These are phyloP conservation scores for Oreochromis grahami DNA, from an alignment of 2,797 vertebrate genomes.

Conservation along the genomic window DNA sequence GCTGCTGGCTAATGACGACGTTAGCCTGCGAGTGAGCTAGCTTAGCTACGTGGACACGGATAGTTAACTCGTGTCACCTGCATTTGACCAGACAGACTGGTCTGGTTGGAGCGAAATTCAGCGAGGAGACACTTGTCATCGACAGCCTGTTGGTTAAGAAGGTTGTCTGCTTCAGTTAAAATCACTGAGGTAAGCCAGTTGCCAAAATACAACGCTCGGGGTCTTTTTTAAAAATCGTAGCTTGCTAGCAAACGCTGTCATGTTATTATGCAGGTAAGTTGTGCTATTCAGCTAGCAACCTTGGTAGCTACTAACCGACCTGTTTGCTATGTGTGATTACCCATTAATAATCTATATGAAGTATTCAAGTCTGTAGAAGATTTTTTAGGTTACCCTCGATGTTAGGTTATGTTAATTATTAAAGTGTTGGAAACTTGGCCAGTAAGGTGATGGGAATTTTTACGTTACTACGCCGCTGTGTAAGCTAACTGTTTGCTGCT, in stretches of 20 bases:
- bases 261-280: conserved; percentile 64
- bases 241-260: conserved; percentile 29
- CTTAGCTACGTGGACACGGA: conserved; percentile 69
- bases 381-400: not conserved
- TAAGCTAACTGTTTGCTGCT: conserved; percentile 10
- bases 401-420: not conserved
- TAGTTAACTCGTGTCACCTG: conserved; percentile 70
- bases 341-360: not conserved
- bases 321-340: not conserved
- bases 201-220: not conserved
- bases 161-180: not conserved
- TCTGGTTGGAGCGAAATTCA: not conserved
- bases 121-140: conserved; percentile 3
- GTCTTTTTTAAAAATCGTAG: conserved; percentile 3
- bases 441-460: not conserved
- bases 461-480: not conserved
- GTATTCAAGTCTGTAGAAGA: not conserved
- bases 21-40: conserved; percentile 51
- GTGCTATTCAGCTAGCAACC: conserved; percentile 41
- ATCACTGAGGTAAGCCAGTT: conserved; percentile 29
- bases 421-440: not conserved
- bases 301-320: not conserved
- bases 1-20: conserved; percentile 57
- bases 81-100: conserved; percentile 17
- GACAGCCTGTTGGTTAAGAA: not conserved